Evolutionary conservation across 1,140 invertebrate genomes (phyloP).

Genomic region (Ceratina australensis): DNA sequence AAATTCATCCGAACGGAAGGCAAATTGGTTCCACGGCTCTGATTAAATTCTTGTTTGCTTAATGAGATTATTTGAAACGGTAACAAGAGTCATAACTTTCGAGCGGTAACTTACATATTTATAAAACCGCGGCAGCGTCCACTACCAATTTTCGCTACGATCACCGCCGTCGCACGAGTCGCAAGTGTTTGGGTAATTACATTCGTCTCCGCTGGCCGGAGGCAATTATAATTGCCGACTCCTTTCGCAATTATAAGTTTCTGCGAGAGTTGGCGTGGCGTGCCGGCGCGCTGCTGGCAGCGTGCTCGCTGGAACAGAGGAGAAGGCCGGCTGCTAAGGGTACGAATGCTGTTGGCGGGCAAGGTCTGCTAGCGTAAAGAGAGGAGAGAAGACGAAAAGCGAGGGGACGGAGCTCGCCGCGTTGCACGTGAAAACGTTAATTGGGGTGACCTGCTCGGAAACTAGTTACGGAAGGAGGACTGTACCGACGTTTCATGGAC

Average conservation of each 20-base stretch:
- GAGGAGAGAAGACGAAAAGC: constrained; percentile 35
- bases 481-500: constrained; percentile 73
- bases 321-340: constrained; percentile 53
- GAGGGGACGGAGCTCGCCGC: constrained; percentile 49
- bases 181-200: constrained; percentile 76
- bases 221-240: constrained; percentile 80
- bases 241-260: constrained; percentile 81
- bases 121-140: not conserved
- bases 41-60: not conserved
- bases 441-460: constrained; percentile 80
- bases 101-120: not conserved
- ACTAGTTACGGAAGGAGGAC: constrained; percentile 77
- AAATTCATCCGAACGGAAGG: not conserved
- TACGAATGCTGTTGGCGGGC: constrained; percentile 31
- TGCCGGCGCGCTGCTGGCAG: constrained; percentile 48
- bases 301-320: constrained; percentile 58
- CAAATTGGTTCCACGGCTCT: not conserved
- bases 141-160: constrained; percentile 35
- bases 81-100: no score
- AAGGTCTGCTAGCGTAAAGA: constrained; percentile 9
- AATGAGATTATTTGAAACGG: no score
- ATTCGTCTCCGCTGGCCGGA: constrained; percentile 69
- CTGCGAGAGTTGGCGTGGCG: constrained; percentile 71
- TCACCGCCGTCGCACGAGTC: constrained; percentile 50
- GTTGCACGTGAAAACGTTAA: constrained; percentile 79